These are phyloP conservation scores for Cinclus cinclus DNA, from an alignment of 2,113 vertebrate species.

Conservation along the genomic window DNA sequence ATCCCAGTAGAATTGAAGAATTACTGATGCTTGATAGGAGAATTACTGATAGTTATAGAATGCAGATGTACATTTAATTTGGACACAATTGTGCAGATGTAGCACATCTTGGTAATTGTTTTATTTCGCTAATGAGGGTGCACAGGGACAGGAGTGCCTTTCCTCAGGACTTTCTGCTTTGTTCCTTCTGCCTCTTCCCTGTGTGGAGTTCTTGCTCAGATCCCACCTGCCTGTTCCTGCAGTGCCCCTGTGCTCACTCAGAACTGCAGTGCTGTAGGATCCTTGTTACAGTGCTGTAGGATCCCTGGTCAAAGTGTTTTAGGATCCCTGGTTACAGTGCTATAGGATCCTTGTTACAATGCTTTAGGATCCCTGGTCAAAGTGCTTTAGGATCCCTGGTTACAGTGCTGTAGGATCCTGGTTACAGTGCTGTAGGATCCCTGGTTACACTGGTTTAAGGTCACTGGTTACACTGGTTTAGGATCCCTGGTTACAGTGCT, in stretches of 20 bases:
- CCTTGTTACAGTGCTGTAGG: not conserved
- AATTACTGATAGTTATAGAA: not conserved
- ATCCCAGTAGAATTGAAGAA: not conserved
- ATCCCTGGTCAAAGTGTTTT: not conserved
- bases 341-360: not conserved
- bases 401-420: fast-evolving
- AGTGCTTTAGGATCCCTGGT: fast-evolving
- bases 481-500: fast-evolving
- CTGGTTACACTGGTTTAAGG: fast-evolving
- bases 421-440: fast-evolving
- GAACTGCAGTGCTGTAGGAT: not conserved
- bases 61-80: not conserved
- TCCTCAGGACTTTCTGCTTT: not conserved
- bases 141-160: not conserved
- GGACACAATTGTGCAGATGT: not conserved
- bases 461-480: not conserved
- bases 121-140: not conserved
- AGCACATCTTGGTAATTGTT: not conserved
- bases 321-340: not conserved
- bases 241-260: not conserved
- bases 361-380: not conserved
- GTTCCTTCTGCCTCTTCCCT: not conserved
- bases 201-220: not conserved
- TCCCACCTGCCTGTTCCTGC: not conserved
- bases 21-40: not conserved